Conservation (phyloP, 2,888 invertebrate genomes). For the Heliconius erato region DNA sequence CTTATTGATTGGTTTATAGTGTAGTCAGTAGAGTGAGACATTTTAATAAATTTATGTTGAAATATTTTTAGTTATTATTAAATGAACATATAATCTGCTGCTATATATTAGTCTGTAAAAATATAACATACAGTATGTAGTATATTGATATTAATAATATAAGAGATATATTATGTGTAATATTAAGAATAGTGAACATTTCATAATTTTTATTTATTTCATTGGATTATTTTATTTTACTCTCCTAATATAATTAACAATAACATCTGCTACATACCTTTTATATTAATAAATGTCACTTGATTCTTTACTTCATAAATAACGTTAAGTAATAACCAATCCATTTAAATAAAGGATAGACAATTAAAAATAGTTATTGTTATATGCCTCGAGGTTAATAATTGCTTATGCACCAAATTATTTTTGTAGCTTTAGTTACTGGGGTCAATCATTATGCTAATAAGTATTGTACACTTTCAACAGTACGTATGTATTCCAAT, state of each 20-base stretch:
- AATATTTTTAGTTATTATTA: neutral
- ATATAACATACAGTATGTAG: neutral
- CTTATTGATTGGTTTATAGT: neutral
- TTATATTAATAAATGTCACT: slow-evolving; percentile 14
- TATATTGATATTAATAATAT: neutral
- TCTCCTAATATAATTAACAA: neutral
- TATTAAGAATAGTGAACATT: neutral
- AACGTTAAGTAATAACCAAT: slow-evolving; percentile 21
- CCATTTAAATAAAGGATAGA: slow-evolving; percentile 37
- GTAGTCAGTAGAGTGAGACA: slow-evolving; percentile 5
- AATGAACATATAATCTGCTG: neutral
- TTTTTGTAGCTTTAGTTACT: slow-evolving; percentile 17
- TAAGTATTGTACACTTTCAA: neutral
- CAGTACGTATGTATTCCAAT: neutral
- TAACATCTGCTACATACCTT: neutral
- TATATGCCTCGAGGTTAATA: slow-evolving; percentile 37
- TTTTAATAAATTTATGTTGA: neutral
- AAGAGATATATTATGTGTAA: no score
- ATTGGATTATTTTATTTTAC: neutral
- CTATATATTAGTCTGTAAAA: neutral
- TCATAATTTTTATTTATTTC: neutral
- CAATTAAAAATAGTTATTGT: slow-evolving; percentile 21
- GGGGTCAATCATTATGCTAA: neutral
- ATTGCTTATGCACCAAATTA: slow-evolving; percentile 25
- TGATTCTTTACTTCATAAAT: slow-evolving; percentile 4